phyloP scores from a whole-genome alignment of 2,797 vertebrate species.

The Danio kyathit region DNA sequence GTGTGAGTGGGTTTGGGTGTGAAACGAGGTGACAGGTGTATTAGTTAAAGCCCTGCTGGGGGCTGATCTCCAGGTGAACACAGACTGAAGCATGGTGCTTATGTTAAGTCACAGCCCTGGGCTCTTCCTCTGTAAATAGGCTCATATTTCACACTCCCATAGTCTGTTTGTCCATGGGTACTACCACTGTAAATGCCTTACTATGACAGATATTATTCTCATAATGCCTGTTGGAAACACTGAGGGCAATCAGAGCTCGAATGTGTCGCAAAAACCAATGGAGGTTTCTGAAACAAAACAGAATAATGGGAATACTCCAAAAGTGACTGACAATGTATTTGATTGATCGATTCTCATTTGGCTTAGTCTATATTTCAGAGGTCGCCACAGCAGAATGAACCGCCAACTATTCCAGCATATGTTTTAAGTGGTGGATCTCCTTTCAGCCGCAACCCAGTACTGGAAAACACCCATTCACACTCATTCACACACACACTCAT shows the following conservation, averaged over 20 bases:
- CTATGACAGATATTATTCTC: conserved; percentile 55
- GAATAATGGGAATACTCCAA: background rate
- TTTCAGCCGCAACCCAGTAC: too few relatives aligned
- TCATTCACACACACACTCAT: too few relatives aligned
- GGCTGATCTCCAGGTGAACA: conserved; percentile 58
- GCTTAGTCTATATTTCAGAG: too few relatives aligned
- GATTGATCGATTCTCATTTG: background rate
- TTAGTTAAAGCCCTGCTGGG: conserved; percentile 59
- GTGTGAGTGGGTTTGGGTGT: conserved; percentile 31
- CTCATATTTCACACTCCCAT: conserved; percentile 57
- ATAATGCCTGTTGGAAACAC: conserved; percentile 28
- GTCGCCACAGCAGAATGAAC: too few relatives aligned
- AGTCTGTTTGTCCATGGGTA: conserved; percentile 47
- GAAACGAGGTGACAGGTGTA: conserved; percentile 57
- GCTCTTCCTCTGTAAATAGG: conserved; percentile 46
- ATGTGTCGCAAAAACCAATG: background rate
- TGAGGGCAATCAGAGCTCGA: conserved; percentile 9
- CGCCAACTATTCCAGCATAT: too few relatives aligned
- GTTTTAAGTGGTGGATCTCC: too few relatives aligned
- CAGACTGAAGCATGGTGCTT: conserved; percentile 58
- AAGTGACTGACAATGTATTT: background rate
- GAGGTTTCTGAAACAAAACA: background rate
- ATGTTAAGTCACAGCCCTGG: conserved; percentile 58
- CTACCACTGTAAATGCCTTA: conserved; percentile 44
- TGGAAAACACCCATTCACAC: too few relatives aligned